Evolutionary conservation across 2,113 vertebrate genomes (phyloP).

Genomic region (Scytalopus superciliaris): DNA sequence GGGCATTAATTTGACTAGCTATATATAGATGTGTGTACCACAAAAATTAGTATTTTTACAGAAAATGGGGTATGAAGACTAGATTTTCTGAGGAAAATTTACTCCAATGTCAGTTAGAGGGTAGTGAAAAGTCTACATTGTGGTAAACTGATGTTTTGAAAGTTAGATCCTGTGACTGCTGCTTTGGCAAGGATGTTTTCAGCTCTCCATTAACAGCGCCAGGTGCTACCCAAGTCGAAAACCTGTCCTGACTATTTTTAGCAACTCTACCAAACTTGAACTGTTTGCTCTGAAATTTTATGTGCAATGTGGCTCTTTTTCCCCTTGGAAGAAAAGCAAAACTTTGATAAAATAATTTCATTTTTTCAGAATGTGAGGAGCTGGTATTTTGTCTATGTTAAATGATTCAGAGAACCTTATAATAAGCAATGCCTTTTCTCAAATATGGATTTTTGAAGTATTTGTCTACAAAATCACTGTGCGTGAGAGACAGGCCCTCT

Average conservation of each 20-base stretch:
- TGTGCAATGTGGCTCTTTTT: neutral
- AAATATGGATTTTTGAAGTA: neutral
- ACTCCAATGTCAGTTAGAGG: neutral
- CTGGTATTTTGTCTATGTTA: neutral
- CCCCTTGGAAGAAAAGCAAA: neutral
- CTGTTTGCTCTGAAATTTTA: neutral
- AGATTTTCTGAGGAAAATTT: neutral
- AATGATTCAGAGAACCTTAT: neutral
- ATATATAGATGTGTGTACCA: neutral
- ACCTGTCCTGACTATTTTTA: neutral
- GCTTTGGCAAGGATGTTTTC: neutral
- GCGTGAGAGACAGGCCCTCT: neutral
- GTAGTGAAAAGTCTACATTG: neutral
- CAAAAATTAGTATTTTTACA: neutral
- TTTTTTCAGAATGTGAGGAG: neutral
- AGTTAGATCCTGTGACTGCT: neutral
- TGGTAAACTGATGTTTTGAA: neutral
- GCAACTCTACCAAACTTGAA: neutral
- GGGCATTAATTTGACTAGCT: neutral
- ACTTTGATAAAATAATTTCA: neutral
- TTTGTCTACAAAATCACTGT: neutral
- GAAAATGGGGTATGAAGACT: neutral
- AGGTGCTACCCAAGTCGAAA: neutral
- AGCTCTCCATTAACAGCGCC: accelerated
- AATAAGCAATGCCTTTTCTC: neutral